Base-by-base conservation (phyloP, 2,797 vertebrate genomes). In the Premnoplex brunnescens region DNA sequence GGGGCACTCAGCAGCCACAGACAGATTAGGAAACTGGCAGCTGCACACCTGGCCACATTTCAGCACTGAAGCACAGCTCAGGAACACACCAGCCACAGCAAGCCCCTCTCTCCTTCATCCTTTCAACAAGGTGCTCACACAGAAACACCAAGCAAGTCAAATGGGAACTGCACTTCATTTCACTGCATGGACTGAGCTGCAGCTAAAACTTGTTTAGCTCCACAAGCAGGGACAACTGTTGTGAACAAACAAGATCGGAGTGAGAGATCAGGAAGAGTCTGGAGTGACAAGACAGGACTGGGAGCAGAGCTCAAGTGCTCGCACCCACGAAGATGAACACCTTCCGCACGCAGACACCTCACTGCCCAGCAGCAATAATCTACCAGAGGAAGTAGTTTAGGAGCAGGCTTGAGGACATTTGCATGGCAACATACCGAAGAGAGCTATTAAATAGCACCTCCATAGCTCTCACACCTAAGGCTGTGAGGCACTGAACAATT, bases 11-110 rank as follows among this genome's bases (percentile, higher is more conserved):
- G 79, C 62, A 89, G 82, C 46, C 78, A 64, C 67, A 86, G 74
- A 22, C 84, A 63, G 55, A 87, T 85, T 62, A 89, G 85, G 75
- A 89, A 93, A 91, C 41, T 72, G 91, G 68, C 79, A 74, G 82
- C 60, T 26, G 37, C 49, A 49, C 8, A 2, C 34, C 48, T 27
- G 1, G 73, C 37, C 23, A 2, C 26, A 21, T 37, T 54, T 51
- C 66, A 67, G 71, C 68, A 23, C 85, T n/a, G 17, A 82, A 60
- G 37, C 43, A 62, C 0, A 0, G 46, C 80, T 37, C 49, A 79
- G 78, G 43, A 94, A 34, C 37, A 71, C 52, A 39, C 5, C 39
- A 49, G 59, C 14, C 37, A 14, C 10, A 1, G 36, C 44, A 13
- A 1, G 0, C 3, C 24, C 12, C 34, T n/a, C 22, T 28, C 69